Base-by-base conservation (phyloP, 2,888 invertebrate species). In the Lycaena phlaeas region DNA sequence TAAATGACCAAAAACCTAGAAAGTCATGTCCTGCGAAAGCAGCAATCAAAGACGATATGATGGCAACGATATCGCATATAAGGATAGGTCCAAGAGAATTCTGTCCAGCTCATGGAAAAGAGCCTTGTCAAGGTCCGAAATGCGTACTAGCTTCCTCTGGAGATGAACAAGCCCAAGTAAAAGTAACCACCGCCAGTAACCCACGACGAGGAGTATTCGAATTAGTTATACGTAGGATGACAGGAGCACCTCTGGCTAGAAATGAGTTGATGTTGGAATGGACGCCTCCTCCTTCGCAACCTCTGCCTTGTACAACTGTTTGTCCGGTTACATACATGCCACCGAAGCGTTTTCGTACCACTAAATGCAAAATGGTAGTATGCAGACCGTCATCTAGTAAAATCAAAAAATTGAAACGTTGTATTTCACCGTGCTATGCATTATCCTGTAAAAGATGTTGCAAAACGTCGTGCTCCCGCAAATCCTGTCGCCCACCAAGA, bases 211-310 rank as follows among this genome's bases (percentile, higher is more conserved):
- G 82, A 12, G 82, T 84, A 14, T 84, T 82, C 48, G 82, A 84
- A 57, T 48, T 84, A 40, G 75, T 79, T 2, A 64, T 84, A 44
- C 69, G 81, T 27, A 69, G 62, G 57, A 57, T 81, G 42, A 73
- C 57, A 12, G 81, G 79, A 15, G 76, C 78, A 17, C 77, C 79
- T 9, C 56, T 82, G 11, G 82, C 82, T 6, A 78, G 55, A 46
- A 81, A 81, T 48, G 82, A 84, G 50, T 50, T 84, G 27, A 77
- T 82, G 73, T 52, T 84, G 27, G 82, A 84, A 56, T 84, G 82
- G 82, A 75, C 74, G 4, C 82, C 81, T 1, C 82, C 82, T 2
- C 68, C 73, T 4, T 50, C 53, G 7, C 60, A 68, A 4, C 52
- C 61, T n/a, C 50, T 56, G 10, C 45, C 64, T 3, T 70, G 69